A percentile compares a stretch with the other conserved stretches of the same genome.
Evolutionary conservation across 1,140 invertebrate species (phyloP).

Genomic region (Lepidurus apus): DNA sequence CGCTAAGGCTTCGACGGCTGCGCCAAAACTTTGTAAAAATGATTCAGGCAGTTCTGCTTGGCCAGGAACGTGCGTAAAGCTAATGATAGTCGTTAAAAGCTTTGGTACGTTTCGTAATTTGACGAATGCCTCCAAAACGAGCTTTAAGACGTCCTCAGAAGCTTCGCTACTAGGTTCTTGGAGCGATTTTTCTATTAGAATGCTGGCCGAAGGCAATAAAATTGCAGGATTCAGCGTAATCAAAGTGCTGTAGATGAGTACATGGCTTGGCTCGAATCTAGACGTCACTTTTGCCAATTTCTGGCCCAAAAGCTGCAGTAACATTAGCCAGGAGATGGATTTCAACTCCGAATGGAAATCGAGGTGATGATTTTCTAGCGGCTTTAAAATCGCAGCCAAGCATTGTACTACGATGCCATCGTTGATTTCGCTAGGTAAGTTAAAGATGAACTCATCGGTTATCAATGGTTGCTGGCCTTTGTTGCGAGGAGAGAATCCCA

Average conservation of each 20-base stretch:
- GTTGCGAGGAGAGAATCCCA: background rate
- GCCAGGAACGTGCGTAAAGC: background rate
- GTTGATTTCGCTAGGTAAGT: background rate
- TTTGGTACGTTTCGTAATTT: background rate
- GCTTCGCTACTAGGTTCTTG: background rate
- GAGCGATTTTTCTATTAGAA: background rate
- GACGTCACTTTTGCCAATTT: background rate
- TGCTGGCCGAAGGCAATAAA: background rate
- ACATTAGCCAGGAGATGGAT: background rate
- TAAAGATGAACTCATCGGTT: background rate
- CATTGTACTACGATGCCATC: background rate
- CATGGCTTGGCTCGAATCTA: background rate
- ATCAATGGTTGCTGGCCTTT: slow-evolving; percentile 1
- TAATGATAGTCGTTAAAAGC: background rate
- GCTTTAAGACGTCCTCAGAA: background rate
- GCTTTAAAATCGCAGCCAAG: background rate
- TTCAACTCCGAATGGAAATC: background rate
- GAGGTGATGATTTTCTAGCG: background rate
- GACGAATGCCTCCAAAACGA: background rate
- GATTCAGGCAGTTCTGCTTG: background rate
- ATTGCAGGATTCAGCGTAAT: background rate
- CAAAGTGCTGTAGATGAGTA: background rate
- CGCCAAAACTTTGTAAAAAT: background rate
- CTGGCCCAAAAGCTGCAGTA: background rate
- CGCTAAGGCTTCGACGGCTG: background rate